A percentile compares a stretch with the other conserved stretches of the same genome.
These are phyloP conservation scores for Rhinophrynus dorsalis DNA, from an alignment of 2,797 vertebrate genomes.

Conservation along the genomic window DNA sequence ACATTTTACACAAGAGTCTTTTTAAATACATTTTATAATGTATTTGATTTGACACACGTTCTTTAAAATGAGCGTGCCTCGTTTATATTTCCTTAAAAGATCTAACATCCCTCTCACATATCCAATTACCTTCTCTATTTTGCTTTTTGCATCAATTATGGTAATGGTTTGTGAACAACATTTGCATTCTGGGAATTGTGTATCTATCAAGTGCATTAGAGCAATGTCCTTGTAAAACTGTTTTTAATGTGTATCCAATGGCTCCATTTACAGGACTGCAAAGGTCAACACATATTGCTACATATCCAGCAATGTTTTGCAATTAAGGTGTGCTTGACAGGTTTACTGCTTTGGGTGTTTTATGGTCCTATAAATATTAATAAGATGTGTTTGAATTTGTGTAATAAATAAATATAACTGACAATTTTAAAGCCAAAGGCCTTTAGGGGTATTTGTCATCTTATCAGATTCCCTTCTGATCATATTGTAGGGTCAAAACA, in stretches of 20 bases:
- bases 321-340: no score
- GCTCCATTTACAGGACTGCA: constrained; percentile 10
- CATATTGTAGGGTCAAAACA: no score
- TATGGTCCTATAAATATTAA: no score
- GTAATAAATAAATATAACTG: no score
- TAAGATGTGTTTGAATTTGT: no score
- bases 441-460: no score
- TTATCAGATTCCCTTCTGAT: no score
- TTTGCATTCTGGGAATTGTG: constrained; percentile 69
- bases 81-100: constrained; percentile 82
- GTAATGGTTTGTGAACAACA: constrained; percentile 71
- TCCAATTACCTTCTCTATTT: constrained; percentile 72
- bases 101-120: constrained; percentile 71
- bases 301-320: no score
- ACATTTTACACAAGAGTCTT: no score
- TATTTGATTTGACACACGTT: constrained; percentile 55
- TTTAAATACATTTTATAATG: not conserved
- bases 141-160: constrained; percentile 74
- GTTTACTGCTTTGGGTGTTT: no score
- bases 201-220: constrained; percentile 62
- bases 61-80: constrained; percentile 65
- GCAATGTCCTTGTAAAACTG: constrained; percentile 23
- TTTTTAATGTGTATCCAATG: constrained; percentile 18
- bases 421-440: no score
- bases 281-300: no score